Evolutionary conservation across 2,888 invertebrate genomes (phyloP).

Genomic region (Rhagonycha lutea): DNA sequence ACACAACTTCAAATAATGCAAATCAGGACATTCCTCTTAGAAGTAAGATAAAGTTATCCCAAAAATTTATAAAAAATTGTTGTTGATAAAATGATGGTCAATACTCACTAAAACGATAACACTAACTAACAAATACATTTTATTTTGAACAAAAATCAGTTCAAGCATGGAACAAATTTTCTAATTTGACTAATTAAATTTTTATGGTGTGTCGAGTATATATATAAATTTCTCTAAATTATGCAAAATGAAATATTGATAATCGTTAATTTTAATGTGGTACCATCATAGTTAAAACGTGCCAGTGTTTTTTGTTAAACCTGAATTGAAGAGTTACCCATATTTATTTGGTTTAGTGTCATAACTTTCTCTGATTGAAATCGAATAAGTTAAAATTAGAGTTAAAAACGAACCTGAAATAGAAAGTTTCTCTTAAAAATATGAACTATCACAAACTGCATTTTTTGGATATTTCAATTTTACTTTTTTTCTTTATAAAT

Average conservation of each 20-base stretch:
- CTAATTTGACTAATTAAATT: neutral
- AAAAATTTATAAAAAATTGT: neutral
- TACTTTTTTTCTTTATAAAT: too few species aligned
- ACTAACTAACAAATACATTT: neutral
- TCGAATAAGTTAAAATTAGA: neutral
- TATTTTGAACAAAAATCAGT: neutral
- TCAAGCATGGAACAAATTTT: neutral
- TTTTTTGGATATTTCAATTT: neutral
- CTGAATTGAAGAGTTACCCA: neutral
- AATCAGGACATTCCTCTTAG: neutral
- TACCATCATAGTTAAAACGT: neutral
- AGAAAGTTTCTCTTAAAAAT: neutral
- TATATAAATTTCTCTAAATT: neutral
- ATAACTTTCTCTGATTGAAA: neutral
- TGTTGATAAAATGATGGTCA: neutral
- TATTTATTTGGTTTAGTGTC: neutral
- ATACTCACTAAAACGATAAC: neutral
- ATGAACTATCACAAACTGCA: neutral
- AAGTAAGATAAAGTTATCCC: neutral
- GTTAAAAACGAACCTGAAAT: neutral
- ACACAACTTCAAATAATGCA: neutral
- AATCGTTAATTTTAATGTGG: neutral
- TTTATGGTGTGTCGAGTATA: neutral
- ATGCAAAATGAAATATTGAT: neutral
- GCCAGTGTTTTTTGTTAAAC: neutral